These are phyloP conservation scores for Cremastobaeus sp. DNA, from an alignment of 2,888 invertebrate species.

Conservation along the genomic window DNA sequence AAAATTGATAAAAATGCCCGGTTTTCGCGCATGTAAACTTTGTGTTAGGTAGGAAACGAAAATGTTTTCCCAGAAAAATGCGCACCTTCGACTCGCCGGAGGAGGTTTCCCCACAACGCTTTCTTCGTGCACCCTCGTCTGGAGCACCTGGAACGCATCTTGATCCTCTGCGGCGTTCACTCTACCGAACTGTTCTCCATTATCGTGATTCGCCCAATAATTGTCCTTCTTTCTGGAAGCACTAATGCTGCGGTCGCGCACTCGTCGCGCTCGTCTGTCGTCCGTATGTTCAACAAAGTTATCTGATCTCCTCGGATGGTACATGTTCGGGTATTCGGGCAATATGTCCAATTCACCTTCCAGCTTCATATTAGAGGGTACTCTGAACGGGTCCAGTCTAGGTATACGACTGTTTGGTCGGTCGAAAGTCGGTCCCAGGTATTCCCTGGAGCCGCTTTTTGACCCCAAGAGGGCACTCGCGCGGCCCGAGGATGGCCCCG, in stretches of 20 bases:
- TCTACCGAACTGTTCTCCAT: conserved; percentile 69
- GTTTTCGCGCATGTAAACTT: no score
- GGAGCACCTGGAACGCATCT: conserved; percentile 73
- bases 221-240: conserved; percentile 68
- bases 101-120: conserved; percentile 72
- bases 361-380: conserved; percentile 74
- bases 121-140: conserved; percentile 72
- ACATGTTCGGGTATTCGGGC: conserved; percentile 79
- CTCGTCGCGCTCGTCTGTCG: conserved; percentile 65
- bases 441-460: conserved; percentile 27
- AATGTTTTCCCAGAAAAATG: no score
- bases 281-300: conserved; percentile 36
- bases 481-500: conserved; percentile 59
- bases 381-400: conserved; percentile 71
- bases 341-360: conserved; percentile 76
- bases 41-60: no score
- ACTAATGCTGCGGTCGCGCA: conserved; percentile 69
- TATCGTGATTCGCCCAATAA: conserved; percentile 71
- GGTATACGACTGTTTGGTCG: conserved; percentile 70
- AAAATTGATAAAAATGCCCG: no score
- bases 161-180: conserved; percentile 69
- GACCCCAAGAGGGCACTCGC: conserved; percentile 49
- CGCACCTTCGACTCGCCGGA: conserved; percentile 68
- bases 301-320: conserved; percentile 65
- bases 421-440: conserved; percentile 66